Evolutionary conservation across 2,797 vertebrate species (phyloP), one percentile per base, ranked within the genome.

Genomic region (Gymnocypris eckloni): DNA sequence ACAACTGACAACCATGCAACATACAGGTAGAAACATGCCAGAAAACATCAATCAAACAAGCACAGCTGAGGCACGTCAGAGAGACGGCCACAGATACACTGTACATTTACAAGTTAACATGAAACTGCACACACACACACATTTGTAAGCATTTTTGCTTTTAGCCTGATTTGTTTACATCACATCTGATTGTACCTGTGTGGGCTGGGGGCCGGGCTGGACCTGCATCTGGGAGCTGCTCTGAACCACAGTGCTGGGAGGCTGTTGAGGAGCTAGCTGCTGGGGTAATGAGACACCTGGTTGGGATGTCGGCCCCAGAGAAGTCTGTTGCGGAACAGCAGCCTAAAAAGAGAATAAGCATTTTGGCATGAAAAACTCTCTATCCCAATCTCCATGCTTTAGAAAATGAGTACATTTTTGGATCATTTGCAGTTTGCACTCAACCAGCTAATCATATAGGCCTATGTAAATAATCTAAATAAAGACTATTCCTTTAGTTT

Each of bases 171-270:
- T 82, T 20, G 18, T 39, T 22, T n/a, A 7, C 2, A 39, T 11
- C 72, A 50, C 45, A 6, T 11, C 39, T 66, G 56, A 73, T 25
- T 79, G 10, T 81, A 98, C 98, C 97, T 98, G 97, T 91, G 96
- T 91, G 88, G 95, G 94, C 88, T 92, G 83, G 92, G 94, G 81
- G 11, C 93, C 92, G 87, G 96, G 97, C 86, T 95, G 93, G 90
- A 94, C 86, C 48, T 91, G 67, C 5, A 91, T 80, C 87, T 95
- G 94, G 20, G 92, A 84, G 45, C 93, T 91, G 91, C 92, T 94
- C 89, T 95, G 95, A 82, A 93, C 79, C 20, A 91, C 91, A 33
- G 90, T 73, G 78, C 85, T 87, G 80, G 87, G 91, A 66, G 86
- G 71, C 84, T 94, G 94, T 88, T 81, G n/a, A 0, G 81, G 59